Evolutionary conservation across 2,797 vertebrate species (phyloP), one percentile per base, ranked within the genome.

Genomic region (Labroides dimidiatus): DNA sequence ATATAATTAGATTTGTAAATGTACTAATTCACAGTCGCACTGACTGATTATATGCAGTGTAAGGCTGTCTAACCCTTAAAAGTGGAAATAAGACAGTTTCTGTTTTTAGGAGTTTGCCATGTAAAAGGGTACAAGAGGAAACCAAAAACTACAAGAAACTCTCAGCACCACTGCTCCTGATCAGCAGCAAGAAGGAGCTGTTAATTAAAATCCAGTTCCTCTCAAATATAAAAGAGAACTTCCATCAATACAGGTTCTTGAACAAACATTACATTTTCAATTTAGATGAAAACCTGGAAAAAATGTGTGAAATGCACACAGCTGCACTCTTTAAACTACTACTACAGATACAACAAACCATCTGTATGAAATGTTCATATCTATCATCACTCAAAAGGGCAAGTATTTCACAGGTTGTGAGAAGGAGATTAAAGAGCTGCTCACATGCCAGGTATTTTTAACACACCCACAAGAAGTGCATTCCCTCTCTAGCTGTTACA

Each of bases 1-100:
- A 76, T 86, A 86, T 84, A 84, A 87, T 87, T 87, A 87, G 39
- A 68, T 83, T 54, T 68, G 59, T 73, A 84, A 80, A 80, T 78
- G 63, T 57, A 68, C 75, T 72, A 66, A 87, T 85, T 72, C 78
- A 69, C 54, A 74, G 68, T 47, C 60, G 37, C 45, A 54, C 48
- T 60, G 65, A 57, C 49, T 67, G 47, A 75, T 64, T 51, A 49
- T 51, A 55, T 37, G 70, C 61, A 66, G 47, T 43, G 61, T 20
- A 33, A 49, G 16, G 20, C 49, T 56, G 47, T 27, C 37, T 27
- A 16, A 69, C 17, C 15, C 24, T 27, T 23, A 62, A 72, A 64
- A 57, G 56, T 67, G 16, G 61, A 81, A 74, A 10, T 37, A 45
- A 64, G 39, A 36, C 37, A 33, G 16, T 43, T 60, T 69, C 39